Evolutionary conservation across 2,888 invertebrate genomes (phyloP).

Genomic region (Diarsia rubi): DNA sequence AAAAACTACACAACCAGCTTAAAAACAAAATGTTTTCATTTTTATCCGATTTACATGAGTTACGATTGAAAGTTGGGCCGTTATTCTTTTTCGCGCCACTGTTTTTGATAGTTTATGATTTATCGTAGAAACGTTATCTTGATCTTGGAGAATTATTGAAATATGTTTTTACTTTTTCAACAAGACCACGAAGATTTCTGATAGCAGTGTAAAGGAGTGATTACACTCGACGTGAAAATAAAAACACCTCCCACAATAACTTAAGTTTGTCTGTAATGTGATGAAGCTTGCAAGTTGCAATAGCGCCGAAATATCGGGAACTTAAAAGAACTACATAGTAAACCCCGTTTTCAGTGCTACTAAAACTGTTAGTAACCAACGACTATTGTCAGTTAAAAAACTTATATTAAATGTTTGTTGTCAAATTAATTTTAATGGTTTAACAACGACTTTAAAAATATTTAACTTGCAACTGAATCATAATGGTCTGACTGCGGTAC

Average conservation of each 20-base stretch:
- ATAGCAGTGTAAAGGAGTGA: neutral
- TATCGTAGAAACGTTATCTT: neutral
- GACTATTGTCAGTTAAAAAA: no score
- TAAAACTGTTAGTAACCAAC: no score
- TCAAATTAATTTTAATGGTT: neutral
- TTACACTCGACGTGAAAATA: neutral
- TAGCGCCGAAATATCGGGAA: no score
- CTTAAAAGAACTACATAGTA: no score
- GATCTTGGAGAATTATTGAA: slow-evolving; percentile 8
- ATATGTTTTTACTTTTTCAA: neutral
- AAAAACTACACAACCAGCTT: neutral
- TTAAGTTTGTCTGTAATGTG: no score
- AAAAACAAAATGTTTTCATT: slow-evolving; percentile 8
- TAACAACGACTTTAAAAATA: neutral
- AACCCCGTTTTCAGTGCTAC: no score
- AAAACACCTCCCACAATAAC: no score
- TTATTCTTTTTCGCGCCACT: slow-evolving; percentile 30
- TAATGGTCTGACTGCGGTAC: no score
- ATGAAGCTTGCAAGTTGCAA: no score
- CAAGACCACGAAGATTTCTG: neutral
- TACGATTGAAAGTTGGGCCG: slow-evolving; percentile 34
- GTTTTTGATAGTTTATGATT: slow-evolving; percentile 44
- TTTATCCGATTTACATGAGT: slow-evolving; percentile 24
- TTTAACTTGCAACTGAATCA: neutral
- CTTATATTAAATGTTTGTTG: no score